Percentiles rank a stretch among this genome's conserved stretches.
These are phyloP conservation scores for Periplaneta americana DNA, from an alignment of 1,140 invertebrate genomes.

Conservation along the genomic window DNA sequence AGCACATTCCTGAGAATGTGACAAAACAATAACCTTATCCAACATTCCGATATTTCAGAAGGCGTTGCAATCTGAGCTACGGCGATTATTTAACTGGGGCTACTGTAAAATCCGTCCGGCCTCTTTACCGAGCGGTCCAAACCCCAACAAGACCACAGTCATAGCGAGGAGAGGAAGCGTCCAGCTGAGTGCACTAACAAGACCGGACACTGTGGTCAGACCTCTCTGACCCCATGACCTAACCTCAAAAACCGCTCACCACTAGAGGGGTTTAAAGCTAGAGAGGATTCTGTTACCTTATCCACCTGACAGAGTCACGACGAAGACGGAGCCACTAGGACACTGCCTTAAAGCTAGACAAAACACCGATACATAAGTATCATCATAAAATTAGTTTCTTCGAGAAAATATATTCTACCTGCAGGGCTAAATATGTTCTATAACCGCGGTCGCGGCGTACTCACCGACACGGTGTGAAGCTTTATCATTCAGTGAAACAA, in stretches of 20 bases:
- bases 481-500: too few species aligned
- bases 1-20: too few species aligned
- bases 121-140: neutral
- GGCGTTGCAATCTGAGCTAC: neutral
- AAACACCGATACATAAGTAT: too few species aligned
- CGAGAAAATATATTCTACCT: too few species aligned
- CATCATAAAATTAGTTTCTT: too few species aligned
- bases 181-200: neutral
- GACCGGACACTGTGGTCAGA: neutral
- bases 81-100: neutral
- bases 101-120: neutral
- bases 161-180: neutral
- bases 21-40: too few species aligned
- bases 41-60: neutral
- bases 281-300: neutral
- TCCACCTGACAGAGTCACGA: neutral
- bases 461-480: too few species aligned
- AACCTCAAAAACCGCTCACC: neutral
- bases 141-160: neutral
- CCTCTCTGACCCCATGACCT: neutral
- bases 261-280: neutral
- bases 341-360: neutral
- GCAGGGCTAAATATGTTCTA: too few species aligned
- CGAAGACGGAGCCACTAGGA: neutral
- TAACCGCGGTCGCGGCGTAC: too few species aligned